Conservation (phyloP, 2,797 vertebrate genomes). For the Morelia viridis region DNA sequence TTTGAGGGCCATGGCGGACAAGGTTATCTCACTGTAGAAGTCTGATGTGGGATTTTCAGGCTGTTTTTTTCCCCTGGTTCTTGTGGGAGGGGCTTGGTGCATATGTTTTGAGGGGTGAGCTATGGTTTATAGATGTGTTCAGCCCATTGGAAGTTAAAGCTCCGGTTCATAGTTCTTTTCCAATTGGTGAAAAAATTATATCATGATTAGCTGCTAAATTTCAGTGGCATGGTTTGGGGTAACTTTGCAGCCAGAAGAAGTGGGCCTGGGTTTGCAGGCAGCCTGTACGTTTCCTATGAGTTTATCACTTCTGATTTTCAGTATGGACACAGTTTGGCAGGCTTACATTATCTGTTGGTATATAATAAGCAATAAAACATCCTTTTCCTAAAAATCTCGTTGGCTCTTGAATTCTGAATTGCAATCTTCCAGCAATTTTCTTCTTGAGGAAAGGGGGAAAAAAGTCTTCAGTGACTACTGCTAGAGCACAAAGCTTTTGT, state of each 20-base stretch:
- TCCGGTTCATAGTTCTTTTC: background rate
- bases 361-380: background rate
- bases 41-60: too few species aligned
- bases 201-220: background rate
- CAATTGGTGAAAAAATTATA: background rate
- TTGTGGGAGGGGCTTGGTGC: background rate
- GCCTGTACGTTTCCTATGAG: background rate
- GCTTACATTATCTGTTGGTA: background rate
- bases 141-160: background rate
- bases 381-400: slow-evolving; percentile 42
- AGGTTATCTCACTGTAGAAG: too few species aligned
- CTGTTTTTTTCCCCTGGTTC: background rate
- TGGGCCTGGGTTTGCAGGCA: background rate
- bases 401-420: slow-evolving; percentile 35
- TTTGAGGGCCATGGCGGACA: too few species aligned
- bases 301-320: background rate
- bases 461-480: slow-evolving; percentile 38
- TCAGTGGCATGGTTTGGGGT: background rate
- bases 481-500: slow-evolving; percentile 49
- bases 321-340: background rate
- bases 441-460: background rate
- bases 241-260: background rate
- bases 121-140: background rate
- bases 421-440: slow-evolving; percentile 7
- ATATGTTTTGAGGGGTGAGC: background rate